Evolutionary conservation across 2,113 vertebrate genomes (phyloP).

Genomic region (Rhinolophus ferrumequinum): DNA sequence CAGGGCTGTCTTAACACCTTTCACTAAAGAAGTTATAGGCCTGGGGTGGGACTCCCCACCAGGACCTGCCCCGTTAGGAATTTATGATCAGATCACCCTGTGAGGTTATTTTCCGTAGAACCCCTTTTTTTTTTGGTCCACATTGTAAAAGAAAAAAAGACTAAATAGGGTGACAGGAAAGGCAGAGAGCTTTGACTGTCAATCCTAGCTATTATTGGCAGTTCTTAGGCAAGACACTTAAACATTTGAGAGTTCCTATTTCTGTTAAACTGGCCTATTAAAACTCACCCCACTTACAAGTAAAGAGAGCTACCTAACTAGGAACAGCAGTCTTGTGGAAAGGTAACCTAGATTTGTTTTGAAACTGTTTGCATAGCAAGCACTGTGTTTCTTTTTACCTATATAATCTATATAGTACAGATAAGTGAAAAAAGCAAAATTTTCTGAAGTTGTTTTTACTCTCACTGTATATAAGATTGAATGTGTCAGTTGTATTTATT

Average conservation of each 20-base stretch:
- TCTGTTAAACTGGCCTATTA: neutral
- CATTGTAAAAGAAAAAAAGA: neutral
- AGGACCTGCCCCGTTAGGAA: neutral
- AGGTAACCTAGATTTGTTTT: neutral
- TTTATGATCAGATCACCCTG: neutral
- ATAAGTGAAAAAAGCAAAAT: neutral
- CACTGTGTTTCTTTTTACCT: neutral
- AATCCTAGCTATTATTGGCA: neutral
- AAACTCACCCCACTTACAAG: neutral
- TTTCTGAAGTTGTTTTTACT: slow-evolving; percentile 16
- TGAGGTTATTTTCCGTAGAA: neutral
- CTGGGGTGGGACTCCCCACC: neutral
- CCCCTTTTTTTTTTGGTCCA: neutral
- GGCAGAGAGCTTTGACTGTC: neutral
- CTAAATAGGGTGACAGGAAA: neutral
- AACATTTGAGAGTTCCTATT: neutral
- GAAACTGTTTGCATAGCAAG: neutral
- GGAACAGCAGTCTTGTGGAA: neutral
- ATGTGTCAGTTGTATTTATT: neutral
- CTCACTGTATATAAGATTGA: neutral
- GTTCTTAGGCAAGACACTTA: neutral
- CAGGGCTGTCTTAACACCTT: neutral
- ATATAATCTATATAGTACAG: neutral
- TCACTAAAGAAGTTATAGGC: neutral
- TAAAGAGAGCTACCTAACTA: neutral